Percentiles rank a stretch among this genome's conserved stretches.
These are phyloP conservation scores for Prolemur simus DNA, from an alignment of 2,113 vertebrate genomes.

Conservation along the genomic window DNA sequence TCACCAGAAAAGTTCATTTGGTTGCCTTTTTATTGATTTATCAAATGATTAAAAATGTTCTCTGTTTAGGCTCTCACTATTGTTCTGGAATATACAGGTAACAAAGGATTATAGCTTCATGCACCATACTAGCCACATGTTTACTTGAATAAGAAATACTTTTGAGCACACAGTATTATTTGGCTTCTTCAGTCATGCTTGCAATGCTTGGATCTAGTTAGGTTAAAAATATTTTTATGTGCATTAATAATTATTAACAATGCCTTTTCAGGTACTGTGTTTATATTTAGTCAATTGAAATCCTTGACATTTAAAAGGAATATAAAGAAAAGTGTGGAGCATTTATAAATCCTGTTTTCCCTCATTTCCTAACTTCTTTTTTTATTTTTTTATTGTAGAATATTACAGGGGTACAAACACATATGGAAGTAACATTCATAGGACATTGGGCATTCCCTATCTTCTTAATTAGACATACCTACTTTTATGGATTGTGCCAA, in stretches of 20 bases:
- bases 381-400: not conserved
- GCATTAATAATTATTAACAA: conserved; percentile 38
- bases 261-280: not conserved
- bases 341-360: conserved; percentile 37
- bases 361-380: conserved; percentile 37
- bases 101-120: conserved; percentile 15
- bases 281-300: conserved; percentile 23
- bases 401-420: no score
- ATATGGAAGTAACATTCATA: no score
- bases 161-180: conserved; percentile 4
- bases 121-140: not conserved
- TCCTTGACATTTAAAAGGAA: conserved; percentile 43
- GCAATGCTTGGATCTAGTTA: conserved; percentile 20
- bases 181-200: not conserved
- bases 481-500: conserved; percentile 63
- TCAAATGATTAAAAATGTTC: conserved; percentile 19
- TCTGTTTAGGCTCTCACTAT: not conserved
- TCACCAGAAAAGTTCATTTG: conserved; percentile 44
- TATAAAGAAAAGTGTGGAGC: conserved; percentile 28
- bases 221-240: conserved; percentile 49
- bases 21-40: conserved; percentile 51
- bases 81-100: conserved; percentile 28
- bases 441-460: not conserved
- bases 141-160: conserved; percentile 57
- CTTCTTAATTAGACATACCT: conserved; percentile 61